phyloP scores from a whole-genome alignment of 2,888 invertebrate species.

The Aphidius colemani region DNA sequence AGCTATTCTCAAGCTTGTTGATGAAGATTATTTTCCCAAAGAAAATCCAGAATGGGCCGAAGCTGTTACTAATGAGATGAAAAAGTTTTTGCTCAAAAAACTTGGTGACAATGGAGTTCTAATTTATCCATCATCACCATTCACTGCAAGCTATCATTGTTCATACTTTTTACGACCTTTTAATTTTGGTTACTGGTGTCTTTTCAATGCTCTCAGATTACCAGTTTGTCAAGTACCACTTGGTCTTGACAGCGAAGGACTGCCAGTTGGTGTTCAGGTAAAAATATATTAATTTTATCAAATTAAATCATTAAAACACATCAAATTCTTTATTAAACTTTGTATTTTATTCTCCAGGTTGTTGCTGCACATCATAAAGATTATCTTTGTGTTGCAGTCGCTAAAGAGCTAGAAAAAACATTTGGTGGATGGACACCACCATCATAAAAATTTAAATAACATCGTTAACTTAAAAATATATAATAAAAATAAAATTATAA shows the following conservation, averaged over 20 bases:
- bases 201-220: conserved; percentile 82
- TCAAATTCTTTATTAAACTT: conserved; percentile 4
- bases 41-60: conserved; percentile 71
- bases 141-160: conserved; percentile 81
- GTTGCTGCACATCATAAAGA: conserved; percentile 74
- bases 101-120: conserved; percentile 81
- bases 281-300: conserved; percentile 21
- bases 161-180: conserved; percentile 76
- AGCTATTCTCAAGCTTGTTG: conserved; percentile 70
- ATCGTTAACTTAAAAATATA: neutral
- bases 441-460: conserved; percentile 42
- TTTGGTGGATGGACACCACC: conserved; percentile 77
- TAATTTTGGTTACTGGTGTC: conserved; percentile 84
- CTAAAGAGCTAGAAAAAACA: conserved; percentile 68
- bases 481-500: too few species aligned
- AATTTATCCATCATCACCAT: conserved; percentile 81
- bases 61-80: conserved; percentile 65
- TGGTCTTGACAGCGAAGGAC: conserved; percentile 71
- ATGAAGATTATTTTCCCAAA: conserved; percentile 68
- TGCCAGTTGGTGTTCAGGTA: conserved; percentile 80
- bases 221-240: conserved; percentile 86
- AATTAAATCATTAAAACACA: conserved; percentile 15
- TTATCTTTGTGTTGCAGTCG: conserved; percentile 75
- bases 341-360: conserved; percentile 55
- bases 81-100: conserved; percentile 67